A percentile compares a stretch with the other conserved stretches of the same genome.
Evolutionary conservation across 1,140 invertebrate genomes (phyloP).

Genomic region (Drosophila santomea): DNA sequence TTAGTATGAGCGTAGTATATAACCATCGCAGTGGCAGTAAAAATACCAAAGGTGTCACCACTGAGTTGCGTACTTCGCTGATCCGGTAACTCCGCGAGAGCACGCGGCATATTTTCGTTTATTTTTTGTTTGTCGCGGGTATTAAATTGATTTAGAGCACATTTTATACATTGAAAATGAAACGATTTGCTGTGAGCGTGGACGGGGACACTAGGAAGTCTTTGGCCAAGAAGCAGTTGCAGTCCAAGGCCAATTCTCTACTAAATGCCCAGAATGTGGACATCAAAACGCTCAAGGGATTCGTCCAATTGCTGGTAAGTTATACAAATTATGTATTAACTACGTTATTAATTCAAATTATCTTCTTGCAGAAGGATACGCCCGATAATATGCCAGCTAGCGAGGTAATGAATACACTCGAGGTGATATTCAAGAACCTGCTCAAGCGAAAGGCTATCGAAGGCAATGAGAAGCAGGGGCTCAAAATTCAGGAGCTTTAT

Average conservation of each 20-base stretch:
- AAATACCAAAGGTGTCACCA: neutral
- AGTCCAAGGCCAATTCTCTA: conserved; percentile 89
- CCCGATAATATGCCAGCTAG: conserved; percentile 7
- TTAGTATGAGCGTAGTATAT: neutral
- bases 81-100: conserved; percentile 1
- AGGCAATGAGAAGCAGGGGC: neutral
- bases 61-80: neutral
- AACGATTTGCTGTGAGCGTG: neutral
- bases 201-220: conserved; percentile 1
- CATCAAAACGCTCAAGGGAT: conserved; percentile 24
- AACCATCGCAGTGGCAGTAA: neutral
- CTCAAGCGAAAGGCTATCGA: conserved; percentile 86
- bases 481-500: conserved; percentile 26
- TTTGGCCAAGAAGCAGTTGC: conserved; percentile 73
- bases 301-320: conserved; percentile 49
- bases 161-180: neutral
- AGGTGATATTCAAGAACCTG: conserved; percentile 89
- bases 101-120: conserved; percentile 27
- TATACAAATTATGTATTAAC: conserved; percentile 34
- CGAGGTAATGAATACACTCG: conserved; percentile 86
- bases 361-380: neutral
- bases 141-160: neutral
- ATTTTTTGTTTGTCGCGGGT: conserved; percentile 8
- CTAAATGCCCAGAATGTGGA: conserved; percentile 86
- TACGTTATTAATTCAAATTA: conserved; percentile 41